Evolutionary conservation across 2,797 vertebrate genomes (phyloP).

Genomic region (Mormyrops boulengeri): DNA sequence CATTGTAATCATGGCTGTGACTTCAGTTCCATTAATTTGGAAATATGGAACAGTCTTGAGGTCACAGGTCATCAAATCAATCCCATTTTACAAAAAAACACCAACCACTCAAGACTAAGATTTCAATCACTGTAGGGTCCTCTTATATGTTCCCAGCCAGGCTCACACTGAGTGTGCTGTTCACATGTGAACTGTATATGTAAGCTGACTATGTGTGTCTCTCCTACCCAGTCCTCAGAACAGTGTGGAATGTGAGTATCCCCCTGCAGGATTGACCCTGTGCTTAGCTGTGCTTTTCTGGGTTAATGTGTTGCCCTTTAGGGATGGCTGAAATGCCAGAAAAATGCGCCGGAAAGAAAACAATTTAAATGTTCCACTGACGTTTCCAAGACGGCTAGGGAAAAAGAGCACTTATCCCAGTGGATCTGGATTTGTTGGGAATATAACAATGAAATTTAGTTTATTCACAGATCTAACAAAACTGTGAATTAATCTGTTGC

Average conservation of each 20-base stretch:
- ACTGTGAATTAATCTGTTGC: background rate
- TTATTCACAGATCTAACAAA: background rate
- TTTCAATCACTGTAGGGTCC: background rate
- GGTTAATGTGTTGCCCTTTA: background rate
- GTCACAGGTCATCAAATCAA: background rate
- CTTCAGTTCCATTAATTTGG: background rate
- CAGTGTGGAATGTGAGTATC: conserved; percentile 75
- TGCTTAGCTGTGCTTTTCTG: background rate
- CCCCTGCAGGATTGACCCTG: conserved; percentile 33
- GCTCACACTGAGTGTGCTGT: conserved; percentile 58
- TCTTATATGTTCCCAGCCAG: conserved; percentile 31
- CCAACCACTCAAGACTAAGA: background rate
- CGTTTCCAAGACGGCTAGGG: background rate
- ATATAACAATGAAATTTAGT: background rate
- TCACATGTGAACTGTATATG: conserved; percentile 29
- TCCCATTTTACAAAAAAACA: background rate
- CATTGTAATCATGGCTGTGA: background rate
- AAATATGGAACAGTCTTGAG: background rate
- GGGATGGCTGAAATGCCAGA: background rate
- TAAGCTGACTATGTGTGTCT: conserved; percentile 49
- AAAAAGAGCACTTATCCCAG: background rate
- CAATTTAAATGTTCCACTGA: background rate
- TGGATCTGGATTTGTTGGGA: background rate
- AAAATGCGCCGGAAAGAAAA: background rate
- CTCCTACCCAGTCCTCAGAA: conserved; percentile 73